Percentiles rank a stretch among this genome's conserved stretches.
Evolutionary conservation across 92 coral and sea anemone species (phyloP).

Genomic region (Parazoanthus darwini): DNA sequence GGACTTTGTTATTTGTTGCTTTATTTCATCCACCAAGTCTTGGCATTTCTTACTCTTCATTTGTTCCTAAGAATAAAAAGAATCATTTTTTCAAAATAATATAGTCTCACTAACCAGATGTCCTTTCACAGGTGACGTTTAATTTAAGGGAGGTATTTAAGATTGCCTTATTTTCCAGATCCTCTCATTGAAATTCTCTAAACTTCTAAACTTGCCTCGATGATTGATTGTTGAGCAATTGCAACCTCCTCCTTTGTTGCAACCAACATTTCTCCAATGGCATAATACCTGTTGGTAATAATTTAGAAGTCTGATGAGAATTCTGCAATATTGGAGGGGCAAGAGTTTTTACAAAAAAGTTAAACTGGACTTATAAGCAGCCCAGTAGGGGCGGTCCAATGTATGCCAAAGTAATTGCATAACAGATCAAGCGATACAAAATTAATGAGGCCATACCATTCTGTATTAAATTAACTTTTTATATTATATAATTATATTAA

Average conservation of each 20-base stretch:
- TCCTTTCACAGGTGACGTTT: not conserved
- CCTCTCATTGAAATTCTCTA: not conserved
- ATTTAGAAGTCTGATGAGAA: not conserved
- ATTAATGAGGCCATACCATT: no score
- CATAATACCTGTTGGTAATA: constrained; percentile 73
- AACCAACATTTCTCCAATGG: constrained; percentile 90
- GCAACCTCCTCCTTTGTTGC: constrained; percentile 87
- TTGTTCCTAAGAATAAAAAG: constrained; percentile 66
- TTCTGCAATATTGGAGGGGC: not conserved
- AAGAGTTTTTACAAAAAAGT: no score
- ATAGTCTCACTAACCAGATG: not conserved
- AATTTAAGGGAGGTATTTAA: no score
- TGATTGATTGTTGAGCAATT: constrained; percentile 84
- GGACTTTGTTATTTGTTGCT: constrained; percentile 80
- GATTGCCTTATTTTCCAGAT: no score
- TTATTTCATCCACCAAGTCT: constrained; percentile 81
- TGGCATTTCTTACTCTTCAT: constrained; percentile 73
- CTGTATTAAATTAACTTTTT: no score
- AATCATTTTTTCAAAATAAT: not conserved
- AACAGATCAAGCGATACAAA: no score
- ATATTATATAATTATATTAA: no score
- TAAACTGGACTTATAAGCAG: no score
- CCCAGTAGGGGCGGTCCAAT: no score
- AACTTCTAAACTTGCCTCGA: constrained; percentile 59
- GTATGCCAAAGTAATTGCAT: no score